Evolutionary conservation across 1,140 invertebrate species (phyloP).

Genomic region (Agrypnia vestita): DNA sequence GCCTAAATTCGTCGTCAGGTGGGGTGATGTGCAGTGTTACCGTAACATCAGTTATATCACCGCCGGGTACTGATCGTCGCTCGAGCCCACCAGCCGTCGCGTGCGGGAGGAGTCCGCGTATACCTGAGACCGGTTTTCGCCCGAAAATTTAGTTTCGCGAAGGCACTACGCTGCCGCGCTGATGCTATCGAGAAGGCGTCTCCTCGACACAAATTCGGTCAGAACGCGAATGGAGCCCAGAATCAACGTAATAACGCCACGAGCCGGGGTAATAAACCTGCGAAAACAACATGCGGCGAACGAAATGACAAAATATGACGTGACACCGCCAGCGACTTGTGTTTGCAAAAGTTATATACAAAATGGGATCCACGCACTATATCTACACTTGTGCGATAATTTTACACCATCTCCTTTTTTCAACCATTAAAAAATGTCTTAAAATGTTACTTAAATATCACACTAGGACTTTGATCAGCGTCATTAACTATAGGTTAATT

Average conservation of each 20-base stretch:
- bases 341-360: too few species aligned
- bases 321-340: neutral
- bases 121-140: slow-evolving; percentile 37
- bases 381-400: too few species aligned
- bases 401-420: too few species aligned
- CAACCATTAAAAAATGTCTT: too few species aligned
- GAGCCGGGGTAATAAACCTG: neutral
- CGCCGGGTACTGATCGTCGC: neutral
- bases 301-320: neutral
- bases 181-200: slow-evolving; percentile 10
- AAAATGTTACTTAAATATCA: too few species aligned
- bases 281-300: neutral
- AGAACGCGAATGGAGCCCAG: neutral
- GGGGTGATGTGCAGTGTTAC: too few species aligned
- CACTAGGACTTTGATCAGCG: too few species aligned
- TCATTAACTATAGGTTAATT: too few species aligned
- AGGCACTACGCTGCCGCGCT: neutral
- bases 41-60: too few species aligned
- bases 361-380: too few species aligned
- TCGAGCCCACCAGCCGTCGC: neutral
- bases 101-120: neutral
- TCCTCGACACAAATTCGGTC: slow-evolving; percentile 3
- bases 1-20: too few species aligned
- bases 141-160: slow-evolving; percentile 24
- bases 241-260: neutral